Evolutionary conservation across 2,888 invertebrate species (phyloP).

Genomic region (Hemithea aestivaria): DNA sequence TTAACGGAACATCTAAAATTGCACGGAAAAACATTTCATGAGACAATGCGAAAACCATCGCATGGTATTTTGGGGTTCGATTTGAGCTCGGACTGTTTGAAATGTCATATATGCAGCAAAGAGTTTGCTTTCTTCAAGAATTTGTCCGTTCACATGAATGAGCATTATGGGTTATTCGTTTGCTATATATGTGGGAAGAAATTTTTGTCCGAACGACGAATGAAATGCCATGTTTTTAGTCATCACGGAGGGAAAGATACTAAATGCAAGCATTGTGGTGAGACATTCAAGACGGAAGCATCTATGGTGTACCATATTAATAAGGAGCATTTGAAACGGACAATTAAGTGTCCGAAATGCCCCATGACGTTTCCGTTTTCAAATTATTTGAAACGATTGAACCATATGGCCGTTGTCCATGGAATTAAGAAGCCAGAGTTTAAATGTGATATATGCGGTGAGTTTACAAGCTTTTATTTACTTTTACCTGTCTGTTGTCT

Average conservation of each 20-base stretch:
- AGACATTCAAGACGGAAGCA: conserved; percentile 23
- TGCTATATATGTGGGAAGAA: conserved; percentile 50
- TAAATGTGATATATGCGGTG: conserved; percentile 55
- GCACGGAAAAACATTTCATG: conserved; percentile 21
- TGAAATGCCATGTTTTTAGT: conserved; percentile 29
- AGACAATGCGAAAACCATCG: conserved; percentile 20
- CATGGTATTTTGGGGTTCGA: conserved; percentile 33
- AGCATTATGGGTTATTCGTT: conserved; percentile 42
- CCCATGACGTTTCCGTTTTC: conserved; percentile 44
- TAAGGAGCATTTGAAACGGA: conserved; percentile 37
- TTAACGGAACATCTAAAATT: conserved; percentile 26
- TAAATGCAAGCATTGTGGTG: conserved; percentile 27
- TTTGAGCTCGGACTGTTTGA: conserved; percentile 25
- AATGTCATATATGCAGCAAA: conserved; percentile 28
- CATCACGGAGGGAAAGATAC: conserved; percentile 22
- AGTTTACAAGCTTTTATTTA: too few relatives aligned
- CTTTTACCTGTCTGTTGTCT: too few relatives aligned
- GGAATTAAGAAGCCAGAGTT: conserved; percentile 50
- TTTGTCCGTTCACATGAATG: conserved; percentile 45
- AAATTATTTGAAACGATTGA: conserved; percentile 54
- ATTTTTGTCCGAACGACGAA: conserved; percentile 29
- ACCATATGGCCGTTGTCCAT: conserved; percentile 53
- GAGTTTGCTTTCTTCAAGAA: conserved; percentile 34
- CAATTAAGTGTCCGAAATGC: conserved; percentile 52
- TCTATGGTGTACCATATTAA: conserved; percentile 26